phyloP scores from a whole-genome alignment of 2,113 vertebrate genomes.

The Siniperca chuatsi region DNA sequence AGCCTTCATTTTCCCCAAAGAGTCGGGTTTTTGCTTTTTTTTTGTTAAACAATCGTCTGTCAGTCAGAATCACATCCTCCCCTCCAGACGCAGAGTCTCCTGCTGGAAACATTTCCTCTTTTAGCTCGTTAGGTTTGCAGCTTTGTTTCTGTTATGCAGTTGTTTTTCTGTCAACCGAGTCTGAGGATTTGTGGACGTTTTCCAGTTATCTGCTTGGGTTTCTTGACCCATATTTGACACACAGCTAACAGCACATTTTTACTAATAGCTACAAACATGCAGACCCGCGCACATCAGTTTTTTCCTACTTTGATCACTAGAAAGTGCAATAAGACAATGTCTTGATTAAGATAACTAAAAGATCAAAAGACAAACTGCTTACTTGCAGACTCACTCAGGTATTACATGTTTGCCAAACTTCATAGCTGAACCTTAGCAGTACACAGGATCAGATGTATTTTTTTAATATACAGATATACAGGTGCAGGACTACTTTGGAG shows the following conservation, averaged over 20 bases:
- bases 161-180: neutral
- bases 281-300: neutral
- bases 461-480: neutral
- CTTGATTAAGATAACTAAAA: neutral
- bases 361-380: neutral
- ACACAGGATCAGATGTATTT: neutral
- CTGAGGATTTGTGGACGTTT: constrained; percentile 14
- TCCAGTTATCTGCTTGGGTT: neutral
- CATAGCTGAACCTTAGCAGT: neutral
- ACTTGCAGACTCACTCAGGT: neutral
- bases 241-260: neutral
- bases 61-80: constrained; percentile 16
- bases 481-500: neutral
- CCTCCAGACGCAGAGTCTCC: neutral
- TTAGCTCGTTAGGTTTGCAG: neutral
- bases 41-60: neutral
- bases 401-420: neutral
- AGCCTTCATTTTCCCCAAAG: constrained; percentile 21
- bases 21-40: neutral
- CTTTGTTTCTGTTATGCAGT: constrained; percentile 2
- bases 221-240: neutral
- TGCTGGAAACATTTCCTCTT: constrained; percentile 1
- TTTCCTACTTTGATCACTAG: neutral
- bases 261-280: neutral
- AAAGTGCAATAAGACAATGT: neutral